Percentiles rank a stretch among this genome's conserved stretches.
Evolutionary conservation across 1,140 invertebrate species (phyloP).

Genomic region (Atta colombica): DNA sequence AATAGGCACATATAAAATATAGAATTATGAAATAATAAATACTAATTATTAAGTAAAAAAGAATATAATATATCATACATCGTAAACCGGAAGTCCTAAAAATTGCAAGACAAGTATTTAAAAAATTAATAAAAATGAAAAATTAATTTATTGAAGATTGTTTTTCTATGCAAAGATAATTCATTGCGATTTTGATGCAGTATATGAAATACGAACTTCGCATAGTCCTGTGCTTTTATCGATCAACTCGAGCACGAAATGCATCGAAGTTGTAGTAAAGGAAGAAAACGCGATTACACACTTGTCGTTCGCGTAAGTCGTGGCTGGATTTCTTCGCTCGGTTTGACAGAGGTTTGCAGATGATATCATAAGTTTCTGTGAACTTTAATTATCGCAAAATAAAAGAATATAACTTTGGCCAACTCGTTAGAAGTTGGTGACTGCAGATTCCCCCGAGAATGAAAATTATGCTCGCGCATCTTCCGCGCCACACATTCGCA

Average conservation of each 20-base stretch:
- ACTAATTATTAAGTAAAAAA: background rate
- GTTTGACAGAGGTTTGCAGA: slow-evolving; percentile 44
- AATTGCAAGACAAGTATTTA: background rate
- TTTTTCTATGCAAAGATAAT: background rate
- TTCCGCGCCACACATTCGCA: slow-evolving; percentile 22
- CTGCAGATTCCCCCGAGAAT: slow-evolving; percentile 8
- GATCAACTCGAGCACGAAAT: slow-evolving; percentile 23
- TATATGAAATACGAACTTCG: slow-evolving; percentile 1
- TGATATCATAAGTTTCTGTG: slow-evolving; percentile 57
- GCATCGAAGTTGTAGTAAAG: slow-evolving; percentile 38
- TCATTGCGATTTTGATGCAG: background rate
- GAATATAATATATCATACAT: background rate
- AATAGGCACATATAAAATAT: background rate
- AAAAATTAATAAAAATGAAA: background rate
- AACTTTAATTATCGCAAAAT: slow-evolving; percentile 63
- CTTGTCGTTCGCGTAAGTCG: slow-evolving; percentile 40
- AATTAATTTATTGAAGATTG: background rate
- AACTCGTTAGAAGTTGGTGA: slow-evolving; percentile 57
- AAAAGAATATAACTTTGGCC: slow-evolving; percentile 46
- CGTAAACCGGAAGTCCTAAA: background rate
- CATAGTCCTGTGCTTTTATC: background rate
- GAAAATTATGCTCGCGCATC: slow-evolving; percentile 51
- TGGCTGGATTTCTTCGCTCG: slow-evolving; percentile 42
- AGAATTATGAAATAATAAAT: background rate
- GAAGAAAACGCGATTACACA: background rate